Evolutionary conservation across 53 echinoderm and acorn worm genomes (phyloP).

Genomic region (Pentamera pediparva): DNA sequence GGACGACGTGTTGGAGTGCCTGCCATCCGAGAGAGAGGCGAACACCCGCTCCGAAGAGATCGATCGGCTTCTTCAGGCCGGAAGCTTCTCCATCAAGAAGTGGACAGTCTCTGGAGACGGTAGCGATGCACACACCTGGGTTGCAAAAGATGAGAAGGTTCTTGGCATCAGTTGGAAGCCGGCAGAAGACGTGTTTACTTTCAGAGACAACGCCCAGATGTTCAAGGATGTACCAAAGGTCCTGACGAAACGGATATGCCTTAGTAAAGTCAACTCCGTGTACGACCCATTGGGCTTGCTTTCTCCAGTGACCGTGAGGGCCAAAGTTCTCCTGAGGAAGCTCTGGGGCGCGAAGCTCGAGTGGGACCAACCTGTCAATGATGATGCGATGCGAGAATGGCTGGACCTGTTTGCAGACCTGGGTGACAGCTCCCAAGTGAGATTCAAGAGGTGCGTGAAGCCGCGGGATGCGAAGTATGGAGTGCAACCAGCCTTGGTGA

Average conservation of each 20-base stretch:
- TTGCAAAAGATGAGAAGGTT: slow-evolving; percentile 39
- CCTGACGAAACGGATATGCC: slow-evolving; percentile 42
- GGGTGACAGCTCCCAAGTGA: background rate
- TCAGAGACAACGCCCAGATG: background rate
- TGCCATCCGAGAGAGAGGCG: background rate
- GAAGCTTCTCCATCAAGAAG: slow-evolving; percentile 40
- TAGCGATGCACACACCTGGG: slow-evolving; percentile 1
- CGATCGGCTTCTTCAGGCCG: slow-evolving; percentile 33
- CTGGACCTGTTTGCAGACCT: slow-evolving; percentile 16
- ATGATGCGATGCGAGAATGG: slow-evolving; percentile 8
- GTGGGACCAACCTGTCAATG: slow-evolving; percentile 28
- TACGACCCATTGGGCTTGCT: slow-evolving; percentile 50
- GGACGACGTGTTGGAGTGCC: background rate
- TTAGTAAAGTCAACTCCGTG: slow-evolving; percentile 39
- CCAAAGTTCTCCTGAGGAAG: slow-evolving; percentile 38
- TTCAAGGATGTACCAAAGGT: slow-evolving; percentile 30
- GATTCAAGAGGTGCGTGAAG: background rate
- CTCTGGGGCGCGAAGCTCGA: slow-evolving; percentile 23
- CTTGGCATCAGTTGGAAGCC: slow-evolving; percentile 43
- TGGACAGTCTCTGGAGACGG: slow-evolving; percentile 34
- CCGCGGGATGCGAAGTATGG: background rate
- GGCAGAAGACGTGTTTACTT: no score
- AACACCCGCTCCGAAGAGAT: slow-evolving; percentile 1
- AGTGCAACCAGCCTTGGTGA: slow-evolving; percentile 6
- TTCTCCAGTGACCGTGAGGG: slow-evolving; percentile 29